Evolutionary conservation across 1,140 invertebrate genomes (phyloP).

Genomic region (Prorops nasuta): DNA sequence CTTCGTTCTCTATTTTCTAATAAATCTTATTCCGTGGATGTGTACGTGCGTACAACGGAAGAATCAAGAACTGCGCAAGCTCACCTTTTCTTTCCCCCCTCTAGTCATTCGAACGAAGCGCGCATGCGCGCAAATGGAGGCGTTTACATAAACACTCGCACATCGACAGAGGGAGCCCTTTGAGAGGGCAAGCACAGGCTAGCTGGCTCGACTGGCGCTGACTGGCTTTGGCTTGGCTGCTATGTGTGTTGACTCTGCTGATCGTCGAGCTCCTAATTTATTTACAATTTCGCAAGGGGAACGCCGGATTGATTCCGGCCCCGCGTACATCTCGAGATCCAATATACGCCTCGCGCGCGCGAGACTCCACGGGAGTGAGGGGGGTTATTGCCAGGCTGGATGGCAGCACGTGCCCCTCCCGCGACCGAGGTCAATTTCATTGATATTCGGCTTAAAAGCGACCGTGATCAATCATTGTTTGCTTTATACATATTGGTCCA

Average conservation of each 20-base stretch:
- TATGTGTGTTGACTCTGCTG: constrained; percentile 29
- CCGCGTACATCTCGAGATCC: constrained; percentile 10
- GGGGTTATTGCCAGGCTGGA: constrained; percentile 10
- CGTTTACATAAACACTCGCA: too few species aligned
- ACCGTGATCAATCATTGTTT: too few species aligned
- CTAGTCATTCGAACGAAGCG: neutral
- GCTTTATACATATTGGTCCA: neutral
- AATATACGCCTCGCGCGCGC: constrained; percentile 8
- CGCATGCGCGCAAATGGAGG: constrained; percentile 6
- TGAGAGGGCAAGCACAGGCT: too few species aligned
- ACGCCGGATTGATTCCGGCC: constrained; percentile 22
- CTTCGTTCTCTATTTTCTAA: neutral
- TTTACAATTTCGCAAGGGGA: constrained; percentile 41
- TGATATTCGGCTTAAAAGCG: too few species aligned
- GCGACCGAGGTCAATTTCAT: too few species aligned
- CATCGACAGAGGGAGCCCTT: too few species aligned
- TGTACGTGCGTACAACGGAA: too few species aligned
- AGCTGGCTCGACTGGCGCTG: too few species aligned
- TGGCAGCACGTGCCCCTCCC: constrained; percentile 8
- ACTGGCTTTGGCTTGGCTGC: too few species aligned
- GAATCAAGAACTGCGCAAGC: too few species aligned
- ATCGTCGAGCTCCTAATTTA: constrained; percentile 35
- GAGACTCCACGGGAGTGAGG: too few species aligned
- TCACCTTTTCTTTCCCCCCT: constrained; percentile 3
- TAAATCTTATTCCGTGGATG: too few species aligned